Percentiles rank a stretch among this genome's conserved stretches.
These are phyloP conservation scores for Brachypalpus laphriformis DNA, from an alignment of 2,888 invertebrate species.

Conservation along the genomic window DNA sequence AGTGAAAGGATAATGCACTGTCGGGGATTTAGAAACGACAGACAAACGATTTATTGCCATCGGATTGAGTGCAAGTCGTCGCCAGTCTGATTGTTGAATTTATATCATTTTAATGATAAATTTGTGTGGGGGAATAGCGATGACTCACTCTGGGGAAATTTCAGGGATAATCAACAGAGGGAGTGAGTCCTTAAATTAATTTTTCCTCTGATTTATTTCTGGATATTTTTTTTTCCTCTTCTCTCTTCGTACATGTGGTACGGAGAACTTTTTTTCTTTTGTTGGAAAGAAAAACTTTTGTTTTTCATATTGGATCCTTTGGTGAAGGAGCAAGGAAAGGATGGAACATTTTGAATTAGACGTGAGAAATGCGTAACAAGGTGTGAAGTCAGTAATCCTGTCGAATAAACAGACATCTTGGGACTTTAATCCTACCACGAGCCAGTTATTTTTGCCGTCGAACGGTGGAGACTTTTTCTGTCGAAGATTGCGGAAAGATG, in stretches of 20 bases:
- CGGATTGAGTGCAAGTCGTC: constrained; percentile 23
- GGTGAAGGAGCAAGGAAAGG: not conserved
- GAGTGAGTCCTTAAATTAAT: not conserved
- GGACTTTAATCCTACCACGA: not conserved
- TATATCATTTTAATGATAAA: constrained; percentile 6
- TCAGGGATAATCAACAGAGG: too few species aligned
- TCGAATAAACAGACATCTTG: not conserved
- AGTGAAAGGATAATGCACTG: constrained; percentile 4
- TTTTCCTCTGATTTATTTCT: not conserved
- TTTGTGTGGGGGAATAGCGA: not conserved
- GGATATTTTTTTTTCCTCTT: not conserved
- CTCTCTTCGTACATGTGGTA: too few species aligned
- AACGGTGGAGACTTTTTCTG: not conserved
- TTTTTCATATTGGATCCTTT: not conserved
- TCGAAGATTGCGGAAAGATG: not conserved
- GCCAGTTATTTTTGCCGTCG: not conserved
- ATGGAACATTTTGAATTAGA: not conserved
- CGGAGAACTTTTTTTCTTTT: not conserved
- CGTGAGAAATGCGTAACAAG: not conserved
- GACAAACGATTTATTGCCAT: constrained; percentile 28
- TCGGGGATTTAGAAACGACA: not conserved
- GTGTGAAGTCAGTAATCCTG: not conserved
- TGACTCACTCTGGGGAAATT: constrained; percentile 9
- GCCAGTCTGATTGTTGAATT: constrained; percentile 23
- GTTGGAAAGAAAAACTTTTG: not conserved